phyloP scores from a whole-genome alignment of 2,888 invertebrate genomes.

The Onchidella celtica region DNA sequence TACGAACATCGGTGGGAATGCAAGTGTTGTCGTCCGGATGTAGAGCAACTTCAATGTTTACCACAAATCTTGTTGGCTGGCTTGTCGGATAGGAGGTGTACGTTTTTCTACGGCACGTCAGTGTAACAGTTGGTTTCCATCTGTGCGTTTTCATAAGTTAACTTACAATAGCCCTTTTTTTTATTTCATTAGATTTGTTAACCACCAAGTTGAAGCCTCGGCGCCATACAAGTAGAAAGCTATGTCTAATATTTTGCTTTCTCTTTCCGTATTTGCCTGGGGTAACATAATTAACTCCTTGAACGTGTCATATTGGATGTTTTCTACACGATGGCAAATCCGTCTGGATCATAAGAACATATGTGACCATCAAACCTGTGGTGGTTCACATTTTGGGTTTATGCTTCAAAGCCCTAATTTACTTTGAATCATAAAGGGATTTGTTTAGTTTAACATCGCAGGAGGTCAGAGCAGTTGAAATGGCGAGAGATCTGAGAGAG shows the following conservation, averaged over 20 bases:
- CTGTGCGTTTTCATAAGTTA: neutral
- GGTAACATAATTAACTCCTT: neutral
- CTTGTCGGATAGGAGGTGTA: neutral
- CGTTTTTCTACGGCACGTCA: neutral
- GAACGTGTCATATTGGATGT: neutral
- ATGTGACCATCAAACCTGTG: slow-evolving; percentile 22
- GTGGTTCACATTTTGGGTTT: too few relatives aligned
- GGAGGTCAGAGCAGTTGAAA: too few relatives aligned
- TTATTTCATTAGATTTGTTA: neutral
- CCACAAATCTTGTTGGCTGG: neutral
- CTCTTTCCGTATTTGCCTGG: slow-evolving; percentile 9
- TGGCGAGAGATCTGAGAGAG: too few relatives aligned
- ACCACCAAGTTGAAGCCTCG: too few relatives aligned
- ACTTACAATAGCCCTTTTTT: neutral
- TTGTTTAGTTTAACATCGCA: too few relatives aligned
- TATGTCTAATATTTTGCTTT: too few relatives aligned
- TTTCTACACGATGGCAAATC: neutral
- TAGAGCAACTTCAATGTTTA: neutral
- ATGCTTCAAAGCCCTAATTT: too few relatives aligned
- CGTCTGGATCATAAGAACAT: neutral
- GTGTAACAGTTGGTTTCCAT: slow-evolving; percentile 30
- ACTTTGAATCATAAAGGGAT: too few relatives aligned
- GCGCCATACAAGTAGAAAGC: slow-evolving; percentile 10
- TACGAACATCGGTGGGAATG: neutral
- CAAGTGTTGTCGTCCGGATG: neutral